phyloP scores from a whole-genome alignment of 2,888 invertebrate species.

The Agapostemon virescens region DNA sequence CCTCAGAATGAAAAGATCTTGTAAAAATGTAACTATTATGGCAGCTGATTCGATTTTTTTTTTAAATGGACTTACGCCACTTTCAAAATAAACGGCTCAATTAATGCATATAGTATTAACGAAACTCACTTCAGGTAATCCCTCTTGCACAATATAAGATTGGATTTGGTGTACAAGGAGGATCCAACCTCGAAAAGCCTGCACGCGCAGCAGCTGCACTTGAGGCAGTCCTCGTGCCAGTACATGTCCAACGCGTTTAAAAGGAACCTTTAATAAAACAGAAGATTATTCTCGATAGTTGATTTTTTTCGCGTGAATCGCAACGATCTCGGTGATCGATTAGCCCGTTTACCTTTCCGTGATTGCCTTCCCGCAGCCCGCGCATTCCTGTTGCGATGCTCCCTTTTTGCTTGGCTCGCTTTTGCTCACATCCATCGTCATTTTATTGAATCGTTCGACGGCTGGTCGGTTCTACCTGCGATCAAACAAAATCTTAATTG shows the following conservation, averaged over 20 bases:
- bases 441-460: constrained; percentile 61
- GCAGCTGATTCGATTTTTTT: too few relatives aligned
- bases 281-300: not conserved
- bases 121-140: constrained; percentile 91
- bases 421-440: constrained; percentile 79
- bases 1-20: too few relatives aligned
- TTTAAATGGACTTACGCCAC: too few relatives aligned
- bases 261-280: constrained; percentile 81
- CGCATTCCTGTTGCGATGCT: constrained; percentile 85
- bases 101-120: too few relatives aligned
- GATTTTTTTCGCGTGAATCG: not conserved
- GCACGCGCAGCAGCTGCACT: constrained; percentile 95
- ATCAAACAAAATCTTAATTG: constrained; percentile 36
- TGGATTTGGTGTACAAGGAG: constrained; percentile 93
- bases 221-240: constrained; percentile 97
- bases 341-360: constrained; percentile 85
- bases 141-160: constrained; percentile 93
- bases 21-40: too few relatives aligned
- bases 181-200: constrained; percentile 96
- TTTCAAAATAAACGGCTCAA: too few relatives aligned
- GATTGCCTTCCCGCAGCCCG: constrained; percentile 92
- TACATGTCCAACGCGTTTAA: constrained; percentile 93
- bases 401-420: constrained; percentile 77
- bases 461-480: constrained; percentile 24
- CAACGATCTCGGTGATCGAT: not conserved